Evolutionary conservation across 1,140 invertebrate genomes (phyloP), one percentile per base, ranked within the genome.

Genomic region (Cataglyphis hispanica): DNA sequence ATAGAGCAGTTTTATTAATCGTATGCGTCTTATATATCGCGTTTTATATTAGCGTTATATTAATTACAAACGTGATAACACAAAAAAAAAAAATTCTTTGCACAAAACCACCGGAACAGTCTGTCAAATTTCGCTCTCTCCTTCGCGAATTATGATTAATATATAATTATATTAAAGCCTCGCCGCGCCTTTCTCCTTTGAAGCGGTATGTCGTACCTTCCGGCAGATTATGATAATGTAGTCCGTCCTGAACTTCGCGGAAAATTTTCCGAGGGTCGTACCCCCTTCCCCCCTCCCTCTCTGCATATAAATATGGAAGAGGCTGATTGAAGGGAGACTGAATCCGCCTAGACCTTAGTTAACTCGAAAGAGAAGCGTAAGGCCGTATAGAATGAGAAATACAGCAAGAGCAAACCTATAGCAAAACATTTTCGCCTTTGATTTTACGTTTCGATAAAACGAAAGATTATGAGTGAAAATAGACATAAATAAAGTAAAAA

Each of bases 271-370:
- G 60, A 81, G 87, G 86, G 58, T 61, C 66, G 88, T 84, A 63
- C 78, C 81, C 53, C 58, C 27, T 43, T 80, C 43, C 66, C 27
- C 43, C 13, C 3, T 1, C 16, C 46, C 16, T 4, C 46, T 50
- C 86, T 53, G 80, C 80, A 86, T 89, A 92, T 92, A 92, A 92
- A 92, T 92, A 92, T 92, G 91, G 91, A 92, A 86, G 81, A 92
- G 91, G 63, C 84, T 91, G 91, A 92, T 92, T 92, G 91, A 92
- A 91, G 91, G 87, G 75, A 77, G 58, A 88, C 56, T 58, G 77
- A 70, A 90, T 89, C 72, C 61, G 60, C 22, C 72, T 50, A 76
- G 76, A 76, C 86, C 85, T 74, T 81, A 87, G 89, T 87, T 84
- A 81, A 90, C 76, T 85, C 22, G 77, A 53, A 86, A 60, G 86